phyloP scores from a whole-genome alignment of 2,888 invertebrate genomes.

The Coenonympha glycerion region DNA sequence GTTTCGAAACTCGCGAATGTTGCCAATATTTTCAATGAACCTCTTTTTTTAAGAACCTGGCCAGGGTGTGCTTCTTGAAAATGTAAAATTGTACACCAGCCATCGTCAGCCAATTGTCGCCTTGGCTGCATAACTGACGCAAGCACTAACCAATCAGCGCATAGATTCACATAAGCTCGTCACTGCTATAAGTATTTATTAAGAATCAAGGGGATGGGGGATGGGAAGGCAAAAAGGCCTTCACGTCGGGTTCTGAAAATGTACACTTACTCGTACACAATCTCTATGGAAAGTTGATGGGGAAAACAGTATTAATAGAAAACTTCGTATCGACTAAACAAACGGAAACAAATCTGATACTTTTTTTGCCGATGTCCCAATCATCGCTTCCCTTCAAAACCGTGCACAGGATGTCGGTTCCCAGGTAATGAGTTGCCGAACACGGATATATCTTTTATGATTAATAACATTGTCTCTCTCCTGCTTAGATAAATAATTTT shows the following conservation, averaged over 20 bases:
- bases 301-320: no score
- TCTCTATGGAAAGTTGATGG: not conserved
- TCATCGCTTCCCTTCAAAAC: conserved; percentile 10
- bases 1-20: not conserved
- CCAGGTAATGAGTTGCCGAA: conserved; percentile 20
- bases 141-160: no score
- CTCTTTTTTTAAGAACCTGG: not conserved
- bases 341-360: not conserved
- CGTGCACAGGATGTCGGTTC: conserved; percentile 20
- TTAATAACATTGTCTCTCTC: conserved; percentile 17
- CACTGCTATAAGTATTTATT: no score
- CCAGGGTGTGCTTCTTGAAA: no score
- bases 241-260: no score
- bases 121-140: no score
- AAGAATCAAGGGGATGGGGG: no score
- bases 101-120: no score
- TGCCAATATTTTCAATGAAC: not conserved
- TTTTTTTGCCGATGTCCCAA: not conserved
- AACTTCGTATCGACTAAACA: conserved; percentile 3
- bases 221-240: no score
- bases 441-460: conserved; percentile 15
- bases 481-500: not conserved
- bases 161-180: no score
- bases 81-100: no score
- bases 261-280: no score